phyloP scores from a whole-genome alignment of 1,140 invertebrate genomes.

The Galleria mellonella region DNA sequence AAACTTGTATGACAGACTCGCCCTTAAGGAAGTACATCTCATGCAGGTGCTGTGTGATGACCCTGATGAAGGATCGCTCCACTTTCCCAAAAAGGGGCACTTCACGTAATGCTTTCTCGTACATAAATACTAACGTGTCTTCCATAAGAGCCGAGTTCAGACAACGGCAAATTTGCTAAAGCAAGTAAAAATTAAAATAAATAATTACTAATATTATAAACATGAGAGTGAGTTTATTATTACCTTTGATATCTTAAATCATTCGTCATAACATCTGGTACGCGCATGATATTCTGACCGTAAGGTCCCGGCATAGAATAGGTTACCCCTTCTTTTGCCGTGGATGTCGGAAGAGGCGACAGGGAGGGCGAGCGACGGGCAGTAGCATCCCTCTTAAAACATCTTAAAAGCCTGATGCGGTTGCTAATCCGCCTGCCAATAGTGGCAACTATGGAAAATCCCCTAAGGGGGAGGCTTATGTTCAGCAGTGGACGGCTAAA shows the following conservation, averaged over 20 bases:
- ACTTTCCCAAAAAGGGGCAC: slow-evolving; percentile 67
- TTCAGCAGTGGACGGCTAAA: too few relatives aligned
- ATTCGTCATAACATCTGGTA: too few relatives aligned
- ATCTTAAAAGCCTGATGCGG: too few relatives aligned
- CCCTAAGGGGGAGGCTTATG: too few relatives aligned
- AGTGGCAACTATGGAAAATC: too few relatives aligned
- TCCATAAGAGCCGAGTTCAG: slow-evolving; percentile 66
- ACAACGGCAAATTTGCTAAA: slow-evolving; percentile 55
- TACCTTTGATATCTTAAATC: background rate
- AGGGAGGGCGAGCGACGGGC: too few relatives aligned
- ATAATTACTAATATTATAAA: slow-evolving; percentile 6
- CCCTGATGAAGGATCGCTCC: slow-evolving; percentile 67
- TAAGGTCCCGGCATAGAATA: too few relatives aligned
- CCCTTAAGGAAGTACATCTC: slow-evolving; percentile 66
- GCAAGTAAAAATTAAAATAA: background rate
- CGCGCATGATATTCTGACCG: too few relatives aligned
- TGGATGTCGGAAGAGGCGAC: too few relatives aligned
- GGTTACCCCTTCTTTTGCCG: too few relatives aligned
- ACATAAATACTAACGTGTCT: slow-evolving; percentile 68
- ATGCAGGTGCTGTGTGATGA: slow-evolving; percentile 62
- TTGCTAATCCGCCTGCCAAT: too few relatives aligned
- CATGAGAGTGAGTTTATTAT: background rate
- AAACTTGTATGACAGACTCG: slow-evolving; percentile 57
- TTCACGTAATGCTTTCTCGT: slow-evolving; percentile 59
- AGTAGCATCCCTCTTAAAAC: too few relatives aligned